Evolutionary conservation across 2,888 invertebrate genomes (phyloP).

Genomic region (Pyrrhia umbra): DNA sequence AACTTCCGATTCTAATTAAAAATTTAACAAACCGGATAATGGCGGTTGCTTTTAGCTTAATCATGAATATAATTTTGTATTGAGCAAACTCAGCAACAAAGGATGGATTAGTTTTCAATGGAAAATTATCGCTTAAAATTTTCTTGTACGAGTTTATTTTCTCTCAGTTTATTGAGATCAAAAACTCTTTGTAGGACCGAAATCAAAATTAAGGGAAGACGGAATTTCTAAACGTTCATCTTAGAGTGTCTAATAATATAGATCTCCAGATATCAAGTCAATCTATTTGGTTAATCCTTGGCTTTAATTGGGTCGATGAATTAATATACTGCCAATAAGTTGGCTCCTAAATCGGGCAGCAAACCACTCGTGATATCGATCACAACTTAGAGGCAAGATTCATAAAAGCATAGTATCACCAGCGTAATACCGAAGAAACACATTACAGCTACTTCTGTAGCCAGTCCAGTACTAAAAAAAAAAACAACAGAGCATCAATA

Average conservation of each 20-base stretch:
- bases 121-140: constrained; percentile 24
- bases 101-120: constrained; percentile 38
- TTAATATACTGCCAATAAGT: background rate
- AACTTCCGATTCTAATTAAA: constrained; percentile 87
- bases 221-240: constrained; percentile 6
- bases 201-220: background rate
- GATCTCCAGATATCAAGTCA: background rate
- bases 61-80: constrained; percentile 70
- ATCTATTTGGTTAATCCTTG: constrained; percentile 7
- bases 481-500: constrained; percentile 36
- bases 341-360: background rate
- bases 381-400: background rate
- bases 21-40: constrained; percentile 84
- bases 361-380: background rate
- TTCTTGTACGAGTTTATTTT: constrained; percentile 8
- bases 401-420: background rate
- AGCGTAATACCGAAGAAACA: background rate
- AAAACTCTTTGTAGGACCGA: background rate
- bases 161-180: constrained; percentile 13
- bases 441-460: background rate
- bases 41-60: constrained; percentile 72
- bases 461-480: background rate
- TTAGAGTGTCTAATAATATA: background rate
- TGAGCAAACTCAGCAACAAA: constrained; percentile 48
- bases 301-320: background rate